A percentile compares a stretch with the other conserved stretches of the same genome.
These are phyloP conservation scores for Heliconius congener DNA, from an alignment of 1,140 invertebrate species.

Conservation along the genomic window DNA sequence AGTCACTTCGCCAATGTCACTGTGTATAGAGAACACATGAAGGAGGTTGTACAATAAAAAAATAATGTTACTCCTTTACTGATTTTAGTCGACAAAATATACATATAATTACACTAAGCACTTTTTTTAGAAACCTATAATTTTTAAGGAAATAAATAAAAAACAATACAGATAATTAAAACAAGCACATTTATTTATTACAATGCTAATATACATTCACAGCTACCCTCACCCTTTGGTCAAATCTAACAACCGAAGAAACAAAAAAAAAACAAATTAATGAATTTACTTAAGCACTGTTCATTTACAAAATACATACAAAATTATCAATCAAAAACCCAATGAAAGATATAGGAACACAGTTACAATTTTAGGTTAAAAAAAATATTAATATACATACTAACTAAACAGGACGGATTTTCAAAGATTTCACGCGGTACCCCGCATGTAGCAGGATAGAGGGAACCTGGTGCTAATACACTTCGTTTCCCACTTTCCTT, in stretches of 20 bases:
- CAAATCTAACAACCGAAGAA: conserved; percentile 39
- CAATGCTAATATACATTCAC: conserved; percentile 25
- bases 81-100: too few relatives aligned
- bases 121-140: too few relatives aligned
- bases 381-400: conserved; percentile 11
- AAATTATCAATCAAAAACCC: background rate
- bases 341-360: conserved; percentile 21
- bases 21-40: too few relatives aligned
- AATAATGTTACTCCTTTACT: too few relatives aligned
- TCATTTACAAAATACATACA: conserved; percentile 17
- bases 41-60: too few relatives aligned
- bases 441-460: background rate
- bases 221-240: conserved; percentile 46
- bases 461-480: too few relatives aligned
- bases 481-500: too few relatives aligned
- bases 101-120: too few relatives aligned
- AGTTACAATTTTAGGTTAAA: conserved; percentile 2
- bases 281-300: background rate
- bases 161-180: conserved; percentile 9
- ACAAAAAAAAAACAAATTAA: conserved; percentile 31
- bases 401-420: conserved; percentile 5
- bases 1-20: too few relatives aligned
- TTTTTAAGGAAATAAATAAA: background rate
- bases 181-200: conserved; percentile 20
- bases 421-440: background rate